Evolutionary conservation across 2,113 vertebrate species (phyloP), one percentile per base, ranked within the genome.

Genomic region (Hypanus sabinus): DNA sequence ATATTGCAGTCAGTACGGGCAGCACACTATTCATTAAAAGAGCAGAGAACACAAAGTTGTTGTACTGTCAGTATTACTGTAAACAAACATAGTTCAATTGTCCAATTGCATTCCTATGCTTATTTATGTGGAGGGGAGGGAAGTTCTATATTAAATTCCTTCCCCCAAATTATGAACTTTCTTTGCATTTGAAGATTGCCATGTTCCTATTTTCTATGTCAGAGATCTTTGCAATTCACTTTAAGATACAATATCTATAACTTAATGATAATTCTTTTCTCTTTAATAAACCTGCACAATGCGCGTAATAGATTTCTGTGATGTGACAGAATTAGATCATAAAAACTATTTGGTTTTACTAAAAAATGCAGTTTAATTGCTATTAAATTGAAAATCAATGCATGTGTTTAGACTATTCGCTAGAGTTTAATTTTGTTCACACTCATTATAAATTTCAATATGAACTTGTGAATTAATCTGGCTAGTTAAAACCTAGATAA

Each of bases 401-500:
- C 38, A 93, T 3, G 24, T 27, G 68, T 93, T 93, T 75, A 46
- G 70, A 93, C 68, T 73, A 73, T 93, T 75, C 22, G 73, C 4
- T 70, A 24, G 90, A 6, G 10, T 92, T 92, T 24, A 92, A 65
- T 92, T 46, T 71, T 33, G 22, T 88, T 88, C 30, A 20, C 55
- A 60, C 57, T 87, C 83, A 87, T 16, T 85, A 85, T 68, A 90
- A 68, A 73, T 93, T 55, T 73, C 91, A 46, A 22, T 24, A 38
- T 93, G 91, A 93, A 46, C 55, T 93, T 75, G 11, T 93, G 68
- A 93, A 93, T 93, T 93, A 68, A 73, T 93, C 70, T 93, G 68
- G 73, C 5, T 55, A 38, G 24, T 93, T 73, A 93, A 73, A 75
- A 71, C 91, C 68, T 55, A 73, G 33, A 71, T 93, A 93, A 93